Conservation (phyloP, 2,113 vertebrate species). For the Anarrhichthys ocellatus region DNA sequence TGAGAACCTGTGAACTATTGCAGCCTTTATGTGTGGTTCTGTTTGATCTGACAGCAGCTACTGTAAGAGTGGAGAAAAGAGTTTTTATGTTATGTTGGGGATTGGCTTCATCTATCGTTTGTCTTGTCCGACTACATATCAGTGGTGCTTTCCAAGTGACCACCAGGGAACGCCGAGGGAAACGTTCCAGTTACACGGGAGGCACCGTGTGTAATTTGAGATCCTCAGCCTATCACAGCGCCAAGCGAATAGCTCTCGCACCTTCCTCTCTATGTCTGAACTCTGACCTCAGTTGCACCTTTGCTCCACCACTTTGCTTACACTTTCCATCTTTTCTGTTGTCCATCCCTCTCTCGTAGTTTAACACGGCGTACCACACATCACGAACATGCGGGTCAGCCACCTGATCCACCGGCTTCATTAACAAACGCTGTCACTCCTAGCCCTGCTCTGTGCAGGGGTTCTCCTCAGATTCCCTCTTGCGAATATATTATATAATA, state of each 20-base stretch:
- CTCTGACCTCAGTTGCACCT: not conserved
- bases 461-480: conserved; percentile 57
- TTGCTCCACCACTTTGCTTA: not conserved
- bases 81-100: not conserved
- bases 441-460: conserved; percentile 8
- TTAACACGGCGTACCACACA: not conserved
- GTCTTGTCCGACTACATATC: conserved; percentile 18
- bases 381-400: not conserved
- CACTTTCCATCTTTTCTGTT: not conserved
- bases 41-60: not conserved
- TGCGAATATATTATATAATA: too few relatives aligned
- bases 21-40: not conserved
- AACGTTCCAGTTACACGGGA: not conserved
- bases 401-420: not conserved
- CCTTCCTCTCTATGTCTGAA: not conserved
- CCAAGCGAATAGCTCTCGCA: not conserved
- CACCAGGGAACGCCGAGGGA: not conserved
- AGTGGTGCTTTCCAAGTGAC: not conserved
- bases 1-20: too few relatives aligned
- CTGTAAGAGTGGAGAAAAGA: not conserved
- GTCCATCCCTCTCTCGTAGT: not conserved
- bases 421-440: conserved; percentile 8
- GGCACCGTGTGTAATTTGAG: conserved; percentile 26
- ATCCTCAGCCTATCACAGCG: not conserved
- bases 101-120: not conserved